These are phyloP conservation scores for Mionectes macconnelli DNA, from an alignment of 2,113 vertebrate species.

Conservation along the genomic window DNA sequence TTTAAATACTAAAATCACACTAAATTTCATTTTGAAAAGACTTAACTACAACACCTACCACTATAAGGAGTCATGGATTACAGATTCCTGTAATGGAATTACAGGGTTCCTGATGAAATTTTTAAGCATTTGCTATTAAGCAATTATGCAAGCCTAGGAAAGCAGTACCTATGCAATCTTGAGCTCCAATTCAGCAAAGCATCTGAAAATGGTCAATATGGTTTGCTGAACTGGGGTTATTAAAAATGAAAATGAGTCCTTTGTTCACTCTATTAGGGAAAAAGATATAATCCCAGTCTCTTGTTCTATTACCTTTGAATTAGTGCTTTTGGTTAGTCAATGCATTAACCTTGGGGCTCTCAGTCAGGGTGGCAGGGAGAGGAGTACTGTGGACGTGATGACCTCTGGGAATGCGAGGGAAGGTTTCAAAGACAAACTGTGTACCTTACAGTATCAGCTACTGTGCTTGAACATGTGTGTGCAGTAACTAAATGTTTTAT, in stretches of 20 bases:
- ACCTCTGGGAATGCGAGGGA: conserved; percentile 37
- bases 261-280: not conserved
- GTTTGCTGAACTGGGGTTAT: not conserved
- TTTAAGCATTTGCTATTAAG: not conserved
- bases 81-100: not conserved
- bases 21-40: not conserved
- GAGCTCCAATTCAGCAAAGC: conserved; percentile 23
- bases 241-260: not conserved
- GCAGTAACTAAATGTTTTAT: conserved; percentile 63
- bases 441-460: conserved; percentile 69
- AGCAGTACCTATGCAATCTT: not conserved
- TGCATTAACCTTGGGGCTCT: conserved; percentile 66
- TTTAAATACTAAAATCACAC: not conserved
- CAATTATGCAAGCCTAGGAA: not conserved
- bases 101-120: not conserved
- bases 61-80: not conserved
- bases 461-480: conserved; percentile 57
- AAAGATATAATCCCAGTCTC: not conserved
- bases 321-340: conserved; percentile 42
- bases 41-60: not conserved
- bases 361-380: conserved; percentile 34
- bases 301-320: not conserved
- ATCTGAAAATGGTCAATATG: not conserved
- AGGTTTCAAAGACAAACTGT: conserved; percentile 56
- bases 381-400: conserved; percentile 39